phyloP scores from a whole-genome alignment of 2,888 invertebrate species.

The Hypercompe scribonia region DNA sequence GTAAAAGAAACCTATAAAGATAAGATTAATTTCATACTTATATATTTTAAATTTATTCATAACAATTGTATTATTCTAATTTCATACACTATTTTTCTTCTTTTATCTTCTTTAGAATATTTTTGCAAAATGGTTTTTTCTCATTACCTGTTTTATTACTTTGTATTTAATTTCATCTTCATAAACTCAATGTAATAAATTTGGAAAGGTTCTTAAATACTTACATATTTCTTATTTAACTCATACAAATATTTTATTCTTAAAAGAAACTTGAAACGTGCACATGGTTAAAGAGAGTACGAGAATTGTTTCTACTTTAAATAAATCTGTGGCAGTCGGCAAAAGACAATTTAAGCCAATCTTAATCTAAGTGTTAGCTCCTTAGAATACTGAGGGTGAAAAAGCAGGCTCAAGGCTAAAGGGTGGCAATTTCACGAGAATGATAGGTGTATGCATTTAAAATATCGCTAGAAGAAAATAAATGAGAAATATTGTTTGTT shows the following conservation, averaged over 20 bases:
- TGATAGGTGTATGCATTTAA: slow-evolving; percentile 34
- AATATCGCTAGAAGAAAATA: slow-evolving; percentile 15
- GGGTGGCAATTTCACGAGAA: slow-evolving; percentile 45
- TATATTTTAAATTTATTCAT: too few species aligned
- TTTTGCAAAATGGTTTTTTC: too few species aligned
- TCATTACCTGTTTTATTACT: too few species aligned
- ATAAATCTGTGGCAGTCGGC: neutral
- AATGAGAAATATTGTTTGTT: neutral
- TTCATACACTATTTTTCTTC: too few species aligned
- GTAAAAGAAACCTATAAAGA: too few species aligned
- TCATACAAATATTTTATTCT: slow-evolving; percentile 27
- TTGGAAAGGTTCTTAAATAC: neutral
- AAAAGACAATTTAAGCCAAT: slow-evolving; percentile 54
- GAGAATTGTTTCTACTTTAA: neutral
- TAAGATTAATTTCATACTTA: too few species aligned
- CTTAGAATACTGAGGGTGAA: slow-evolving; percentile 26
- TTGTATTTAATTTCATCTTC: neutral
- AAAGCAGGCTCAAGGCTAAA: slow-evolving; percentile 36
- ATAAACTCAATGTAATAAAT: neutral
- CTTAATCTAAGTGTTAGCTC: slow-evolving; percentile 50
- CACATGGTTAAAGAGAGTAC: neutral
- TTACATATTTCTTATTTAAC: too few species aligned
- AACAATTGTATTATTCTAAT: too few species aligned
- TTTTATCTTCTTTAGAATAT: too few species aligned
- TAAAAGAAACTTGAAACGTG: slow-evolving; percentile 19